Evolutionary conservation across 2,797 vertebrate species (phyloP), one percentile per base, ranked within the genome.

Genomic region (Argyrosomus regius): DNA sequence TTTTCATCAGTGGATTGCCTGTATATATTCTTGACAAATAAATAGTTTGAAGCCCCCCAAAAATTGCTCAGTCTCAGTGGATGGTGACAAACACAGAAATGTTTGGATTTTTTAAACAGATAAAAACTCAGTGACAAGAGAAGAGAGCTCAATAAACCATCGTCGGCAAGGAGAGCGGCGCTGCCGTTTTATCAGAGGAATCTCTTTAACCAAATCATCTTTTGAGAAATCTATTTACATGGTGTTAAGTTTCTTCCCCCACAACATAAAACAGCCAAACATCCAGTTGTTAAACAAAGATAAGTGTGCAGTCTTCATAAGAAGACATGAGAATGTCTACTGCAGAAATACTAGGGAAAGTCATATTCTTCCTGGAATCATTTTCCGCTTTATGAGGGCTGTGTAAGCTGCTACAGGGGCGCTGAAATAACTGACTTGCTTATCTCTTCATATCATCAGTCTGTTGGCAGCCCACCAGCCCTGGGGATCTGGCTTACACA

Each of bases 381-480:
- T 80, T 77, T 81, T 35, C 60, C 81, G 26, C 66, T 90, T 87
- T 66, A 75, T 75, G 68, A 82, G 45, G 10, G 53, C 63, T 82
- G 71, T 75, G 86, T 76, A 72, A 87, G 69, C 84, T 58, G 74
- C 81, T 81, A 65, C 75, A 74, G 81, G 56, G 64, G 11, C 39
- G 58, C 76, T 89, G 81, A 76, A 91, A 87, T 89, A 88, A 88
- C 77, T 82, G 78, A 86, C 77, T 76, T 76, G 73, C 84, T 91
- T 90, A 93, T 94, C 92, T 88, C 61, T 82, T 88, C 65, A 87
- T 93, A 91, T 89, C 83, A 94, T 92, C 92, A 74, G 87, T 79
- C 72, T 70, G 75, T 70, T 92, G 92, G 91, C 88, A 70, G 73
- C 62, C 63, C 6, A 80, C 86, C 90, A 90, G 64, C 49, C 46